These are phyloP conservation scores for Scaptomyza parva DNA, from an alignment of 2,888 invertebrate species.

Conservation along the genomic window DNA sequence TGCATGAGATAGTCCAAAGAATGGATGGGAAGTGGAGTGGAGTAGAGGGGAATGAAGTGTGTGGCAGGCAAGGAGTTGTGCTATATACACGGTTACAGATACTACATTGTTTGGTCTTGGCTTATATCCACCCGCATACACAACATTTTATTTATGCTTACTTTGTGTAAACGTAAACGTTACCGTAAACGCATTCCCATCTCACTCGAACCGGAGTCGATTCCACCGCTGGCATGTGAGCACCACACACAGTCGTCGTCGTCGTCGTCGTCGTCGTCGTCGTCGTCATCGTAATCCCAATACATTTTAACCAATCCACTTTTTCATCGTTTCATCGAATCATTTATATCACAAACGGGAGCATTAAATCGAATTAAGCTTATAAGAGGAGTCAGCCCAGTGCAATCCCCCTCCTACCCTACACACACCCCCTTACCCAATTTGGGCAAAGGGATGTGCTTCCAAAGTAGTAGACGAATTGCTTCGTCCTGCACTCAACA, in stretches of 20 bases:
- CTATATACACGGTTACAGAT: constrained; percentile 46
- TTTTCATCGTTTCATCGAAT: constrained; percentile 81
- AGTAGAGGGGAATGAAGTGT: neutral
- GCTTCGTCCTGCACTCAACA: constrained; percentile 71
- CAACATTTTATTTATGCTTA: constrained; percentile 78
- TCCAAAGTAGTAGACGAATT: constrained; percentile 52
- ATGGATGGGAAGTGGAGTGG: neutral
- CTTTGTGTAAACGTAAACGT: constrained; percentile 73
- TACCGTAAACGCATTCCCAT: constrained; percentile 71
- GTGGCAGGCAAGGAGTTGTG: constrained; percentile 15
- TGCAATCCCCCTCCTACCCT: neutral
- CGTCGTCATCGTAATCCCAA: constrained; percentile 73
- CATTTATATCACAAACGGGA: constrained; percentile 82
- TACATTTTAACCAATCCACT: constrained; percentile 81
- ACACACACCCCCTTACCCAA: neutral
- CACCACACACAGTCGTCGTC: constrained; percentile 25
- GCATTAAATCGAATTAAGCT: constrained; percentile 83
- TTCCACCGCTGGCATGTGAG: constrained; percentile 35
- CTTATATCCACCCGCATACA: constrained; percentile 23
- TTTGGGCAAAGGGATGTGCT: neutral
- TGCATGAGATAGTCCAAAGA: constrained; percentile 35
- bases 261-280: constrained; percentile 37
- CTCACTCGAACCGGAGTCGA: constrained; percentile 24
- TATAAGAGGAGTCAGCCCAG: constrained; percentile 64
- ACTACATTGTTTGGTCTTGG: constrained; percentile 67